Evolutionary conservation across 1,140 invertebrate species (phyloP).

Genomic region (Heliothis virescens): DNA sequence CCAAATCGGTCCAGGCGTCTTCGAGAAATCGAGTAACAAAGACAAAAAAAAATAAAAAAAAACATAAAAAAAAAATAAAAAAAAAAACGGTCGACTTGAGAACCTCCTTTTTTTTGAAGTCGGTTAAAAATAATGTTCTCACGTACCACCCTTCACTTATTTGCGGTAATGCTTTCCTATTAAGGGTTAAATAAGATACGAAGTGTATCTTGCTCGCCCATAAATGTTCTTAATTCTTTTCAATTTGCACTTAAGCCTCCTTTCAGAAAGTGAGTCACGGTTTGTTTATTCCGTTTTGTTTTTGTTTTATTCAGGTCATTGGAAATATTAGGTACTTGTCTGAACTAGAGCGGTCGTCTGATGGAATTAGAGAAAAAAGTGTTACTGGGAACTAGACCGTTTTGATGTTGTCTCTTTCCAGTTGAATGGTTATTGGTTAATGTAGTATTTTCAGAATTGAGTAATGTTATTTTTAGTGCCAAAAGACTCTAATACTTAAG

Average conservation of each 20-base stretch:
- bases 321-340: constrained; percentile 18
- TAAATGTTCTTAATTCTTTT: constrained; percentile 56
- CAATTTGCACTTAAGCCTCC: constrained; percentile 58
- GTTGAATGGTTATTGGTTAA: not conserved
- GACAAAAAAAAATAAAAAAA: too few species aligned
- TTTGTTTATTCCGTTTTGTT: constrained; percentile 48
- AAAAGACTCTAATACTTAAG: too few species aligned
- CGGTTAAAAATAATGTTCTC: not conserved
- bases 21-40: too few species aligned
- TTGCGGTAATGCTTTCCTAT: constrained; percentile 16
- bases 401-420: constrained; percentile 14
- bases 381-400: not conserved
- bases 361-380: constrained; percentile 6
- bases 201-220: not conserved
- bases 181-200: constrained; percentile 34
- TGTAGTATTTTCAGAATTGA: constrained; percentile 4
- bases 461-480: not conserved
- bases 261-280: constrained; percentile 57
- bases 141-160: not conserved
- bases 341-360: constrained; percentile 9
- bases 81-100: too few species aligned
- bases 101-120: too few species aligned
- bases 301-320: constrained; percentile 40
- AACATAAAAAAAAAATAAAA: too few species aligned
- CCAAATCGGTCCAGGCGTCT: too few species aligned